Base-by-base conservation (phyloP, 2,888 invertebrate species). In the Rotaria socialis region DNA sequence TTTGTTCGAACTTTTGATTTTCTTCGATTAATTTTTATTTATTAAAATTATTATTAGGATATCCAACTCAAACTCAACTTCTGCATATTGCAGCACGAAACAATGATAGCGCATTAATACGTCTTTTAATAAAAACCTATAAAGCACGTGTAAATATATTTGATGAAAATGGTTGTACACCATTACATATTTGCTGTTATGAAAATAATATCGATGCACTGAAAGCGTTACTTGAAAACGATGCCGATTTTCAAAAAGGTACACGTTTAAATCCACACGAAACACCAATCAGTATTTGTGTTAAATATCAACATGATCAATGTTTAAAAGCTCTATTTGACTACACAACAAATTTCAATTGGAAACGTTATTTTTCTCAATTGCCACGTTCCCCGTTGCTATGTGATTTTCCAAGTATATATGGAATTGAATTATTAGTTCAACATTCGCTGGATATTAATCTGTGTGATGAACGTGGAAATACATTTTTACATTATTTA, bases 401-500 rank as follows among this genome's bases (percentile, higher is more conserved):
- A 80, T 80, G 80, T 47, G 80, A 80, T 47, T 80, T 80, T 80
- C 80, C 80, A n/a, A 80, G 47, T 47, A 47, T 47, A 80, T n/a
- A 80, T 47, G 80, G n/a, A 5, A 80, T 80, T 80, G 80, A 80
- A 80, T n/a, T 80, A 80, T n/a, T 80, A 4, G 47, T 47, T 43
- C 6, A 80, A 80, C 47, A 47, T 80, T 24, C 10, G n/a, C 14
- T 80, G 11, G 80, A 80, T 80, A 80, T 80, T 5, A 6, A 80
- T 80, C 47, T 47, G n/a, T 80, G 80, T 80, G 80, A 80, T 47
- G 80, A 47, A 80, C 43, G 47, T 47, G 80, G 80, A 7, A 47
- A 80, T 80, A 80, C 80, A 47, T 80, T 80, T n/a, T 47, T 80
- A 80, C 80, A 80, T 80, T 80, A 80, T 80, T 47, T 80, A 80